These are phyloP conservation scores for Lycodopsis pacificus DNA, from an alignment of 2,797 vertebrate species.

Conservation along the genomic window DNA sequence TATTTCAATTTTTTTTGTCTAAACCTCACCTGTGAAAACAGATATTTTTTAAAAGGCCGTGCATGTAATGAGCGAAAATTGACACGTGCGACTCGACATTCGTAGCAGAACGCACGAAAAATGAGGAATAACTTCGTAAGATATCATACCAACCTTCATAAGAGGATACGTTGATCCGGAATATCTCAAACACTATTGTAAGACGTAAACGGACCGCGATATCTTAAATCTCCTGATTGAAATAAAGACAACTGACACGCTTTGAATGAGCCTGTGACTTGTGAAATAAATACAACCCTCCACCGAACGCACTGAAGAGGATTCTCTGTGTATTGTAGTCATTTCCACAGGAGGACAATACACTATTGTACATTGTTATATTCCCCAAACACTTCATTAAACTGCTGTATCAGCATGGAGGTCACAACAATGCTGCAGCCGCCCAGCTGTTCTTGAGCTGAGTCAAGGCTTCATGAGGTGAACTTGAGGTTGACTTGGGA, in stretches of 20 bases:
- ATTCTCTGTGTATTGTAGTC: neutral
- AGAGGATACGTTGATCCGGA: too few species aligned
- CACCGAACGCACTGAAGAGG: neutral
- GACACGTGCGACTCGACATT: too few species aligned
- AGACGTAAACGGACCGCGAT: too few species aligned
- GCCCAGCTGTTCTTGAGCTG: neutral
- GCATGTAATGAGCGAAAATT: too few species aligned
- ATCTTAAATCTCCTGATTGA: neutral
- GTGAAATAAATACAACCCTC: neutral
- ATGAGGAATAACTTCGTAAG: too few species aligned
- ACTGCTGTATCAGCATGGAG: conserved; percentile 14
- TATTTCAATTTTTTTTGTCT: too few species aligned
- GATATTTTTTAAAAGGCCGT: too few species aligned
- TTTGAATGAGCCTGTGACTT: neutral
- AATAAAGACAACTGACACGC: neutral
- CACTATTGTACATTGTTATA: neutral
- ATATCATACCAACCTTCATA: too few species aligned
- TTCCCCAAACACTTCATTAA: conserved; percentile 41
- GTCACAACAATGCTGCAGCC: neutral
- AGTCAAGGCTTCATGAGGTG: conserved; percentile 18
- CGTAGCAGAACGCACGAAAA: too few species aligned
- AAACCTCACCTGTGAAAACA: too few species aligned
- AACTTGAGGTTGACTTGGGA: conserved; percentile 42
- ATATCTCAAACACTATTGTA: too few species aligned
- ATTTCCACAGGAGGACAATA: conserved; percentile 6